Conservation (phyloP, 64 coral and sea anemone genomes). For the Acropora yongei region DNA sequence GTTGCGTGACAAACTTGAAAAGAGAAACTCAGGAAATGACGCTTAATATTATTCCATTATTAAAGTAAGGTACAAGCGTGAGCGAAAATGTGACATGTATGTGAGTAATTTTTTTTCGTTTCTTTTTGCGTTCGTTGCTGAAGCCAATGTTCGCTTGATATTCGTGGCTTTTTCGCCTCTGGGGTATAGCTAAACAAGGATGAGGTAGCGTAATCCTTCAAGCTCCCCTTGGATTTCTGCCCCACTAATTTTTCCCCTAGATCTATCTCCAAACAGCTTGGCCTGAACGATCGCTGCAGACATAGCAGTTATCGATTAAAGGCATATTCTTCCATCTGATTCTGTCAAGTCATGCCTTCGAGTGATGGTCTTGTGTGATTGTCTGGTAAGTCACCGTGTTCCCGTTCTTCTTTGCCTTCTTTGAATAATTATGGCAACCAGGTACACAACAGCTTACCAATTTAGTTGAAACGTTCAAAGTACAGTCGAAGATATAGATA, state of each 20-base stretch:
- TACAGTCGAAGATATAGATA: too few species aligned
- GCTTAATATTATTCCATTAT: too few species aligned
- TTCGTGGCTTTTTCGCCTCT: background rate
- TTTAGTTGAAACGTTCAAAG: background rate
- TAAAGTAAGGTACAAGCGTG: too few species aligned
- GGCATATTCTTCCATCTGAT: background rate
- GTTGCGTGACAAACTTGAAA: too few species aligned
- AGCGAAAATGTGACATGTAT: too few species aligned
- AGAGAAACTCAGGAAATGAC: too few species aligned
- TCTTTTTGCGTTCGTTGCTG: too few species aligned
- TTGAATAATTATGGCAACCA: background rate
- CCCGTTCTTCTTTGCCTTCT: background rate
- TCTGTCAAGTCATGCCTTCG: background rate
- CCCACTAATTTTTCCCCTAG: background rate
- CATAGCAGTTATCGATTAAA: background rate
- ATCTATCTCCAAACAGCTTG: too few species aligned
- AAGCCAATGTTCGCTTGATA: too few species aligned
- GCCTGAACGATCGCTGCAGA: too few species aligned
- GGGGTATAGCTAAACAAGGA: background rate
- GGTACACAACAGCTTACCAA: background rate
- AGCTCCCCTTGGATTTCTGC: background rate
- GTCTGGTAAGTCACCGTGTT: background rate
- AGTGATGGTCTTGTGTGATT: background rate
- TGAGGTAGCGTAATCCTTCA: background rate
- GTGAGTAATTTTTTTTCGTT: too few species aligned